Evolutionary conservation across 1,140 invertebrate species (phyloP).

Genomic region (Palaemon carinicauda): DNA sequence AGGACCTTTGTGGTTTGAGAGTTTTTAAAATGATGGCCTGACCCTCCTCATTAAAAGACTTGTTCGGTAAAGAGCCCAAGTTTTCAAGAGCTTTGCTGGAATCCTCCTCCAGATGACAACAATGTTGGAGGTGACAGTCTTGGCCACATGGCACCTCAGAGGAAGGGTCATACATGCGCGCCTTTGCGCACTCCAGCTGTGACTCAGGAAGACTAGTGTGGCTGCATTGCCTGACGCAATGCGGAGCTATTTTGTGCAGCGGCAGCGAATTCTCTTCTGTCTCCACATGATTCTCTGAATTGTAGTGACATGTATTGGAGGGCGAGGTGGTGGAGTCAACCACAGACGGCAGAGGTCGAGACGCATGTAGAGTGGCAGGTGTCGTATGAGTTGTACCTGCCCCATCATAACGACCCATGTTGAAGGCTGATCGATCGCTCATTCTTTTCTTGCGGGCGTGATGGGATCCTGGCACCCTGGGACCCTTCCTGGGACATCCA

Average conservation of each 20-base stretch:
- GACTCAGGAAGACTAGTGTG: slow-evolving; percentile 32
- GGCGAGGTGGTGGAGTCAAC: slow-evolving; percentile 41
- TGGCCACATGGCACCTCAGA: background rate
- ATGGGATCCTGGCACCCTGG: slow-evolving; percentile 16
- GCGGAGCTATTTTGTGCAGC: background rate
- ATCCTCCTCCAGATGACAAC: background rate
- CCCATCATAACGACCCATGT: slow-evolving; percentile 15
- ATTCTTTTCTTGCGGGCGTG: slow-evolving; percentile 18
- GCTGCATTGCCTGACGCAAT: slow-evolving; percentile 32
- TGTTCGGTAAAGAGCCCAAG: background rate
- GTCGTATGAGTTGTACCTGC: slow-evolving; percentile 38
- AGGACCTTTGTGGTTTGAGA: slow-evolving; percentile 27
- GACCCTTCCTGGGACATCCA: slow-evolving; percentile 32
- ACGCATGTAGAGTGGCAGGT: slow-evolving; percentile 36
- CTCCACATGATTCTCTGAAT: background rate
- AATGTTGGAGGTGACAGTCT: background rate
- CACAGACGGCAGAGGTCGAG: slow-evolving; percentile 14
- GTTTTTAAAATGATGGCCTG: background rate
- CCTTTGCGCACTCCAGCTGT: slow-evolving; percentile 40
- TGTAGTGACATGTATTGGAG: slow-evolving; percentile 14
- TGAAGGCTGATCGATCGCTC: slow-evolving; percentile 12
- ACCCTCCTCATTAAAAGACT: background rate
- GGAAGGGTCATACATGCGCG: background rate
- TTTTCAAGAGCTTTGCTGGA: background rate
- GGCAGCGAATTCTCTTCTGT: background rate